Percentiles rank a stretch among this genome's conserved stretches.
These are phyloP conservation scores for Linyphia triangularis DNA, from an alignment of 2,888 invertebrate genomes.

Conservation along the genomic window DNA sequence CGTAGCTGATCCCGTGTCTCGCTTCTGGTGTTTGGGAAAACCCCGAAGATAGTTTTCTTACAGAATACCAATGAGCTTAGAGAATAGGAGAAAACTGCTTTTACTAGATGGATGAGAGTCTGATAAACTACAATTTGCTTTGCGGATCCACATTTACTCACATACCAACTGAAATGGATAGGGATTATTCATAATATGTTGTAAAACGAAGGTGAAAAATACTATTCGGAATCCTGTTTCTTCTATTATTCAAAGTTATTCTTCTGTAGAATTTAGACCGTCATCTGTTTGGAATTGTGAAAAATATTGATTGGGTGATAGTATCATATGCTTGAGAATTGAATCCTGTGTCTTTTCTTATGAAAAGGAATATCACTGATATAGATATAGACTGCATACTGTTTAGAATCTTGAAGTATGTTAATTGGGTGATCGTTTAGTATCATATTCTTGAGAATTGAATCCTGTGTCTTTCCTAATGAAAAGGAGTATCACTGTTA, in stretches of 20 bases:
- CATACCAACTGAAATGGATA: neutral
- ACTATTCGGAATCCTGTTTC: neutral
- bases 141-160: neutral
- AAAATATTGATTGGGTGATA: no score
- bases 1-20: constrained; percentile 57
- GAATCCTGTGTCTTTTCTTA: no score
- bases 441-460: no score
- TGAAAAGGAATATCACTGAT: no score
- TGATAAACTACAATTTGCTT: neutral
- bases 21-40: constrained; percentile 40
- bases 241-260: neutral
- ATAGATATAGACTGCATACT: no score
- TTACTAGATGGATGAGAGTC: neutral
- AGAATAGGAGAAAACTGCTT: neutral
- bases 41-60: constrained; percentile 49
- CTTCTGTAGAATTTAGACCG: neutral
- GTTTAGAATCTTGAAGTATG: no score
- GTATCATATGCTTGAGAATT: no score
- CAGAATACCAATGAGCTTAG: constrained; percentile 61
- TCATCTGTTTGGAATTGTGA: no score
- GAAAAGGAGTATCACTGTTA: no score
- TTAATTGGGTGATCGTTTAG: no score
- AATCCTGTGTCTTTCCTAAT: no score
- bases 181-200: neutral
- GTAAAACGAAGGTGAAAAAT: neutral